phyloP scores from a whole-genome alignment of 2,888 invertebrate species.

The Diloba caeruleocephala region DNA sequence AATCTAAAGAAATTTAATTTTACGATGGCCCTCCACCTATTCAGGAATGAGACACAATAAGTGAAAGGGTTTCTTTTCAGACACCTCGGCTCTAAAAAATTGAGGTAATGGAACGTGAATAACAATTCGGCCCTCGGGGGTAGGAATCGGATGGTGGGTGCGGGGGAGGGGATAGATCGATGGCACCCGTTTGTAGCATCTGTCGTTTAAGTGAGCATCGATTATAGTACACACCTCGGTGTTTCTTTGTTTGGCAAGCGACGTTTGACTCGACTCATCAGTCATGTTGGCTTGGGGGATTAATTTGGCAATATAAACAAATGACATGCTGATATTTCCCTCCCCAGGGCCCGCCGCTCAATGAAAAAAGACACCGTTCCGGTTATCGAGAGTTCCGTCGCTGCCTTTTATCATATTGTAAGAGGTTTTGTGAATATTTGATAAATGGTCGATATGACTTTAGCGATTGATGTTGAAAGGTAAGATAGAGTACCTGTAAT shows the following conservation, averaged over 20 bases:
- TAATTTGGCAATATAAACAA: slow-evolving; percentile 82
- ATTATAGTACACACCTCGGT: slow-evolving; percentile 84
- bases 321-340: slow-evolving; percentile 79
- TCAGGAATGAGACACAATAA: slow-evolving; percentile 85
- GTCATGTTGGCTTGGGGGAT: slow-evolving; percentile 74
- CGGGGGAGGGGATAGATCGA: slow-evolving; percentile 79
- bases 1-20: slow-evolving; percentile 82
- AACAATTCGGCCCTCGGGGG: slow-evolving; percentile 82
- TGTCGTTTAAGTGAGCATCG: slow-evolving; percentile 88
- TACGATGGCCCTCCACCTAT: slow-evolving; percentile 76
- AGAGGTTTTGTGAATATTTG: slow-evolving; percentile 68
- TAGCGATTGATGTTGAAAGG: slow-evolving; percentile 50
- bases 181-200: slow-evolving; percentile 88
- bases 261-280: slow-evolving; percentile 80
- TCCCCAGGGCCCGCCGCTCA: slow-evolving; percentile 55
- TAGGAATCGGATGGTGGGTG: slow-evolving; percentile 56
- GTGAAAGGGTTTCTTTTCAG: slow-evolving; percentile 86
- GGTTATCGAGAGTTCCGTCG: slow-evolving; percentile 60
- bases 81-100: slow-evolving; percentile 85
- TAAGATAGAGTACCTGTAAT: slow-evolving; percentile 31
- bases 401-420: slow-evolving; percentile 67
- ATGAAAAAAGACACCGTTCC: slow-evolving; percentile 66
- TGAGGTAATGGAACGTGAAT: slow-evolving; percentile 89
- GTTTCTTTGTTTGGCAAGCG: slow-evolving; percentile 84
- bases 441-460: slow-evolving; percentile 65